Base-by-base conservation (phyloP, 1,140 invertebrate genomes). In the Anadara kagoshimensis region DNA sequence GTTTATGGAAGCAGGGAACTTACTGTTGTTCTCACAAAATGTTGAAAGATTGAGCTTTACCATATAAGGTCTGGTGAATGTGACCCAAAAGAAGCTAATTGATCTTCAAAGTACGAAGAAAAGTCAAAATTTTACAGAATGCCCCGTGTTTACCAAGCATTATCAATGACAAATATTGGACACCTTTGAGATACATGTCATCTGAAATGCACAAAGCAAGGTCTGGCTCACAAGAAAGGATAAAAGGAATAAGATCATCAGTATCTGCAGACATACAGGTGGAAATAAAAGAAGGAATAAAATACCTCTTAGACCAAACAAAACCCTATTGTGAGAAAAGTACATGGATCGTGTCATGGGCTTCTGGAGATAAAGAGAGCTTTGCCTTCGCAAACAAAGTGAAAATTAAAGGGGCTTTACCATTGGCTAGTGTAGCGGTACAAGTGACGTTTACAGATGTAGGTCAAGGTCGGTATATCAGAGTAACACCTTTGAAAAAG, bases 21-120 rank as follows among this genome's bases (percentile, higher is more conserved):
- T 86, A 10, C 74, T 88, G 1, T 73, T 86, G 12, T 88, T 88
- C 70, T 83, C 84, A 11, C 86, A 87, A 66, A 84, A 83, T 63
- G 80, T 88, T 12, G 70, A 65, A 26, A 73, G 58, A 66, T 88
- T 22, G 49, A 74, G 51, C 64, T 87, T 43, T 83, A 81, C 72
- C 78, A 85, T 69, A 47, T 88, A 18, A n/a, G 36, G 18, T 44
- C 77, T 7, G 68, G 62, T 11, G 56, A 24, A 16, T 54, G 41
- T 16, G 83, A 69, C 79, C 78, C 29, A 44, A 12, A 56, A n/a
- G 51, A 56, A 8, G 26, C 11, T 68, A 14, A 64, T 45, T 69
- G 2, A 29, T 68, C 5, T 68, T 45, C 26, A 57, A 26, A 68
- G 54, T 43, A 26, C 18, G 11, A 4, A 68, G 58, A 43, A 43